A percentile compares a stretch with the other conserved stretches of the same genome.
phyloP scores from a whole-genome alignment of 2,888 invertebrate species.

The Nasonovia ribisnigri region DNA sequence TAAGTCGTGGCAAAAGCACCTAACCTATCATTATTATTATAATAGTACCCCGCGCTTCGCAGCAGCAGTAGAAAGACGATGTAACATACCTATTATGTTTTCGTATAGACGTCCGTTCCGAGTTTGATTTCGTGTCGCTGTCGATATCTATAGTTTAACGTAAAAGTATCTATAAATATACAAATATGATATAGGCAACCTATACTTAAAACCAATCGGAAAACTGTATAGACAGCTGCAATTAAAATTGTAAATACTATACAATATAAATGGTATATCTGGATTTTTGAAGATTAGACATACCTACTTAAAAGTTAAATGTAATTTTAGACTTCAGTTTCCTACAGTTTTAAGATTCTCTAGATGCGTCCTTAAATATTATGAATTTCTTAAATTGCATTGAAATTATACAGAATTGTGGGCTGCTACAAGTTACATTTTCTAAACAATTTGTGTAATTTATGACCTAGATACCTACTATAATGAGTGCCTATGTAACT shows the following conservation, averaged over 20 bases:
- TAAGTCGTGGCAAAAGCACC: not conserved
- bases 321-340: not conserved
- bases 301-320: not conserved
- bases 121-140: not conserved
- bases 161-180: not conserved
- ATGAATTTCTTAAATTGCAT: not conserved
- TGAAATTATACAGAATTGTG: not conserved
- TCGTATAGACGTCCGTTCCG: too few relatives aligned
- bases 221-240: not conserved
- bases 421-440: not conserved
- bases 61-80: not conserved
- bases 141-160: not conserved
- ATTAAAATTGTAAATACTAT: not conserved
- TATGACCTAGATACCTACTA: not conserved
- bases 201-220: not conserved
- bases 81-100: not conserved
- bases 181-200: not conserved
- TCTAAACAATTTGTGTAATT: not conserved
- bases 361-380: not conserved
- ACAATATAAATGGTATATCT: not conserved
- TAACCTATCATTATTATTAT: not conserved
- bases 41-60: not conserved
- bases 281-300: not conserved
- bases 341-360: not conserved
- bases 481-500: not conserved